Evolutionary conservation across 2,888 invertebrate genomes (phyloP).

Genomic region (Mellilla xanthometata): DNA sequence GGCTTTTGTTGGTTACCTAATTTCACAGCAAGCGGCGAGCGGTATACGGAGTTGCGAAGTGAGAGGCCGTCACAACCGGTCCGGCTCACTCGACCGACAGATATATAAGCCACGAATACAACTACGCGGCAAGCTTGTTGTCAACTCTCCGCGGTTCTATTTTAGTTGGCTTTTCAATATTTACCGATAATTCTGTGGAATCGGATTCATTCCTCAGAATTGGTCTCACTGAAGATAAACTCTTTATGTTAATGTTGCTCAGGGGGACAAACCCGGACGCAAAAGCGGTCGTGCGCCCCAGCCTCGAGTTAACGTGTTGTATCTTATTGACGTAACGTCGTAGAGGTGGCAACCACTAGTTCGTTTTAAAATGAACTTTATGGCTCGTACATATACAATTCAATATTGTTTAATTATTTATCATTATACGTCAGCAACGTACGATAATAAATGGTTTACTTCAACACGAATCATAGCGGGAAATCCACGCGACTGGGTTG

Average conservation of each 20-base stretch:
- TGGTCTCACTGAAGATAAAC: constrained; percentile 21
- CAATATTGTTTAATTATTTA: constrained; percentile 45
- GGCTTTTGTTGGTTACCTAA: constrained; percentile 79
- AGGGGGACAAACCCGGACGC: constrained; percentile 73
- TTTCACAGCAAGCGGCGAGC: constrained; percentile 72
- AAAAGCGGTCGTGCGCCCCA: constrained; percentile 68
- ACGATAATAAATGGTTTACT: constrained; percentile 79
- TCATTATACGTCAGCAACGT: constrained; percentile 66
- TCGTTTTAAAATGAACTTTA: constrained; percentile 64
- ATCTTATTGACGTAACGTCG: constrained; percentile 78
- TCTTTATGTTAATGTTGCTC: constrained; percentile 48
- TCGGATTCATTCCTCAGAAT: constrained; percentile 48
- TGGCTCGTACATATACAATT: constrained; percentile 41
- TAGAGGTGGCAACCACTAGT: constrained; percentile 59
- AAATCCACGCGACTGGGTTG: constrained; percentile 77
- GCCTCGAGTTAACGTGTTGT: constrained; percentile 74
- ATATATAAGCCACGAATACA: constrained; percentile 55
- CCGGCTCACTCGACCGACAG: constrained; percentile 68
- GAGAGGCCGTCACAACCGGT: constrained; percentile 81
- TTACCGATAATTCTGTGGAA: constrained; percentile 32
- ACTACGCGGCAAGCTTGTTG: constrained; percentile 52
- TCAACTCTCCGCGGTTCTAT: constrained; percentile 37
- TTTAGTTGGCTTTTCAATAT: constrained; percentile 15
- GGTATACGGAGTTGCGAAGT: constrained; percentile 77
- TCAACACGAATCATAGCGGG: constrained; percentile 75